Base-by-base conservation (phyloP, 2,888 invertebrate species). In the Clusia tigrina region DNA sequence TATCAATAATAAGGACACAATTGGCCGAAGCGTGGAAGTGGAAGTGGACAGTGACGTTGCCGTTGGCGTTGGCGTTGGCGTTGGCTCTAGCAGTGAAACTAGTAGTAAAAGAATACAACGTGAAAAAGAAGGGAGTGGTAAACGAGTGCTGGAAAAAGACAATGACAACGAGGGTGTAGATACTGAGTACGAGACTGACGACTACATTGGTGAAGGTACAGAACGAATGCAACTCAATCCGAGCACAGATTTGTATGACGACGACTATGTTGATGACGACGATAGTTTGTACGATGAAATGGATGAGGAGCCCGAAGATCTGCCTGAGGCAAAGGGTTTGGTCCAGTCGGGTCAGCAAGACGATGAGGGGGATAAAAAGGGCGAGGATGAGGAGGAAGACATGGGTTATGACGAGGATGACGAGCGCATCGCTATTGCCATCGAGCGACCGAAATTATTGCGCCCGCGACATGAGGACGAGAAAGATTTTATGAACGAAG, bases 371-470 rank as follows among this genome's bases (percentile, higher is more conserved):
- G n/a, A n/a, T n/a, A n/a, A n/a, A n/a, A 59, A 12, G 20, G 46
- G 1, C 12, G 61, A 63, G 2, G 74, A 77, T 2, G 79, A 79
- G 54, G 78, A 80, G 57, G 78, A 80, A 48, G 82, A 81, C 59
- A 79, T 81, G 74, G 81, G 83, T 22, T 81, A 81, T 51, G 81
- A 83, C 51, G 83, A 82, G 67, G 82, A 82, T 17, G 81, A 81
- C 54, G 81, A 81, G 62, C 76, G 77, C 10, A 72, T 80, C 56
- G 77, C 79, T 3, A 67, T 78, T 61, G 67, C 48, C 48, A 62
- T 68, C n/a, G 78, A 79, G 60, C 73, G 78, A 54, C 77, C 75
- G 32, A 73, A 77, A 53, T 63, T 69, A 61, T 46, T 70, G 60
- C 70, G 70, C 23, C 71, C 73, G 0, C 64, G 69, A 0, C 71